Conservation (phyloP, 2,888 invertebrate species). For the Congeria kusceri region DNA sequence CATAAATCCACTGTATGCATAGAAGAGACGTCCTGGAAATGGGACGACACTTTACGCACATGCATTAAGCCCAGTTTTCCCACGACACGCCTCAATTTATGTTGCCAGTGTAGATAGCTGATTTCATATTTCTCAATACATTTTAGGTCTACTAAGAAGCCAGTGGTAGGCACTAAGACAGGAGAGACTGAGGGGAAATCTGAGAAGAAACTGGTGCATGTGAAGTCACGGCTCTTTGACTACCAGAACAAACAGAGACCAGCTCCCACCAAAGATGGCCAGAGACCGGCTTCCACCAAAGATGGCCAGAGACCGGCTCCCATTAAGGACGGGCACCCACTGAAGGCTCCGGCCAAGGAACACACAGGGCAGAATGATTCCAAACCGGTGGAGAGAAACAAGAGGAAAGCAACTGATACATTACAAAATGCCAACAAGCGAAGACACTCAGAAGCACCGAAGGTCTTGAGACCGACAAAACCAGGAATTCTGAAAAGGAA, state of each 20-base stretch:
- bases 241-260: conserved; percentile 29
- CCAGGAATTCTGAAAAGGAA: conserved; percentile 60
- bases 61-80: too few species aligned
- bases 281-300: not conserved
- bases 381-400: not conserved
- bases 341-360: not conserved
- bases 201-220: conserved; percentile 5
- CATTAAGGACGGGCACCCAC: too few species aligned
- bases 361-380: not conserved
- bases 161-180: too few species aligned
- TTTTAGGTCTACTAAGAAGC: too few species aligned
- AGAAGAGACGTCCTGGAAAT: too few species aligned
- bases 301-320: not conserved
- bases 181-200: not conserved
- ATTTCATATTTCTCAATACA: not conserved
- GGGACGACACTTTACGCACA: too few species aligned
- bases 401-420: not conserved
- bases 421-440: conserved; percentile 29
- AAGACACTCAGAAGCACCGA: conserved; percentile 40
- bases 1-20: too few species aligned
- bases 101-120: too few species aligned
- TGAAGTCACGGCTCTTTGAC: conserved; percentile 56
- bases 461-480: conserved; percentile 23
- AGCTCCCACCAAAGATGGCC: not conserved
- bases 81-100: too few species aligned